Percentiles rank a stretch among this genome's conserved stretches.
Conservation (phyloP, 1,140 invertebrate species). For the Piezodorus guildinii region DNA sequence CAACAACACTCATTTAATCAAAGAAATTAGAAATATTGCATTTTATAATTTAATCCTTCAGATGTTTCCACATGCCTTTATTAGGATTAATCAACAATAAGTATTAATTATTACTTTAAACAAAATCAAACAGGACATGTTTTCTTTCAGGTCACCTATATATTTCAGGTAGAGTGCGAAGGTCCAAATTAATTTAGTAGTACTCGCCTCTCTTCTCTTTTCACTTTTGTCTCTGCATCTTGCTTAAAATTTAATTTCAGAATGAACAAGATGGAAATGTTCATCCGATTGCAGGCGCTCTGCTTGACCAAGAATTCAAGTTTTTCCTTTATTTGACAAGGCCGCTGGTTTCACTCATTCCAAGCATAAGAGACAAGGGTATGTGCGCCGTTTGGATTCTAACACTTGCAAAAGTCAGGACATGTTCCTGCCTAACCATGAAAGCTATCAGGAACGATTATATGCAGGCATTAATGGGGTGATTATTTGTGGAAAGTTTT, state of each 20-base stretch:
- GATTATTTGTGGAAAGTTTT: neutral
- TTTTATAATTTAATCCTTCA: no score
- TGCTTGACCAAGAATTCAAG: conserved; percentile 37
- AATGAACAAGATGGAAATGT: conserved; percentile 23
- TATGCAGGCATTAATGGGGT: conserved; percentile 36
- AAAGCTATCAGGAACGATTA: conserved; percentile 38
- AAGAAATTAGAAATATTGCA: no score
- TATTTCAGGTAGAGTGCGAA: no score
- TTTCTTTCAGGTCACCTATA: no score
- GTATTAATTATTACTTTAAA: no score
- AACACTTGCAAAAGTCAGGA: conserved; percentile 33
- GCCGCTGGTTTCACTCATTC: conserved; percentile 34
- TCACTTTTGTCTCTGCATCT: no score
- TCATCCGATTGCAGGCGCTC: conserved; percentile 26
- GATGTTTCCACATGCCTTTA: no score
- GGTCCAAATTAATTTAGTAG: no score
- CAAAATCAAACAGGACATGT: no score
- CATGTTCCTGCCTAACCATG: conserved; percentile 34
- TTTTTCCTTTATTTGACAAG: conserved; percentile 34
- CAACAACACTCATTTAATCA: no score
- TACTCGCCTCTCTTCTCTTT: no score
- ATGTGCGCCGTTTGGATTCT: conserved; percentile 36
- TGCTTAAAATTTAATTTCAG: neutral
- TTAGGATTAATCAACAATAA: no score
- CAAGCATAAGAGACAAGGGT: conserved; percentile 31